phyloP scores from a whole-genome alignment of 2,888 invertebrate species.

The Tinea pellionella region DNA sequence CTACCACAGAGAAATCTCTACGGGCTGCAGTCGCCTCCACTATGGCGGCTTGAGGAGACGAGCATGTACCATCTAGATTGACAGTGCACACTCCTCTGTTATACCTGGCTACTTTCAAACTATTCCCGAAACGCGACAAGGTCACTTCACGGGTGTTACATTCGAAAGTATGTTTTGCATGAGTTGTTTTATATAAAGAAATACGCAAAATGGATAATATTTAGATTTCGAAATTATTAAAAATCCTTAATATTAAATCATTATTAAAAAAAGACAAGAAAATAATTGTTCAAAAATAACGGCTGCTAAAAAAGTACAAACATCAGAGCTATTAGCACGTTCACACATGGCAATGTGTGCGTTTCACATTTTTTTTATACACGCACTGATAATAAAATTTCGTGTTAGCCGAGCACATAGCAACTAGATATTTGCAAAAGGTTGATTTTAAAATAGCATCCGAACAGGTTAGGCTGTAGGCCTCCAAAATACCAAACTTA shows the following conservation, averaged over 20 bases:
- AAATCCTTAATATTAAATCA: neutral
- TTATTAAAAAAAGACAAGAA: neutral
- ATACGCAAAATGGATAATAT: neutral
- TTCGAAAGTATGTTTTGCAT: too few relatives aligned
- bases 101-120: too few relatives aligned
- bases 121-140: too few relatives aligned
- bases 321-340: neutral
- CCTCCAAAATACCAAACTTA: neutral
- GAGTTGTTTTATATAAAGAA: neutral
- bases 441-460: neutral
- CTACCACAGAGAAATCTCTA: too few relatives aligned
- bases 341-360: neutral
- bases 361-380: neutral
- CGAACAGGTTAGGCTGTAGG: neutral
- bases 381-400: neutral
- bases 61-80: too few relatives aligned
- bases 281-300: neutral
- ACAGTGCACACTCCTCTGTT: too few relatives aligned
- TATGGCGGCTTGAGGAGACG: too few relatives aligned
- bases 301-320: neutral
- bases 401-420: neutral
- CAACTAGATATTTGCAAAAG: neutral
- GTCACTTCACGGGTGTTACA: too few relatives aligned
- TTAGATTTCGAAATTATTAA: neutral
- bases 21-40: too few relatives aligned